Percentiles rank a stretch among this genome's conserved stretches.
phyloP scores from a whole-genome alignment of 1,140 invertebrate genomes.

The Palaemon carinicauda region DNA sequence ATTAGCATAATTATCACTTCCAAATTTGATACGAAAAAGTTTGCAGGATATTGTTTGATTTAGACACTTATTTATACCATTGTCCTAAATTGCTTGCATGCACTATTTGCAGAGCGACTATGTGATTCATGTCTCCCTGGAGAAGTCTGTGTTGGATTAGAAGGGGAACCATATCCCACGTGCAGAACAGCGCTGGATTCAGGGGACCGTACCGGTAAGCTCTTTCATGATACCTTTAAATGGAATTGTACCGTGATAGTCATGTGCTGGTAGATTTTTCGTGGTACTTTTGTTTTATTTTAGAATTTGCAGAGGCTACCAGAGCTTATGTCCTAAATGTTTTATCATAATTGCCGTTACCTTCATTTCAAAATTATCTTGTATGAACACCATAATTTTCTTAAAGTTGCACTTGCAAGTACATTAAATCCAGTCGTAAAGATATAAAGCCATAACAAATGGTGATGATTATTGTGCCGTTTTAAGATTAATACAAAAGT shows the following conservation, averaged over 20 bases:
- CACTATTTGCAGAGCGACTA: slow-evolving; percentile 41
- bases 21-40: too few species aligned
- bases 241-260: not conserved
- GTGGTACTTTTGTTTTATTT: not conserved
- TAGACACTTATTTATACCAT: not conserved
- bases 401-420: too few species aligned
- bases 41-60: not conserved
- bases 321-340: too few species aligned
- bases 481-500: too few species aligned
- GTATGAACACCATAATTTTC: too few species aligned
- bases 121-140: slow-evolving; percentile 60
- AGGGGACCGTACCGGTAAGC: slow-evolving; percentile 65
- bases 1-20: too few species aligned
- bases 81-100: not conserved
- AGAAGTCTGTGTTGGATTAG: slow-evolving; percentile 74
- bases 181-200: slow-evolving; percentile 71
- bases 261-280: not conserved
- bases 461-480: too few species aligned
- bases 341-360: too few species aligned
- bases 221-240: not conserved
- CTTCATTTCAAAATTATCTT: too few species aligned
- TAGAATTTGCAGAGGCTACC: too few species aligned
- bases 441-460: too few species aligned
- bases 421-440: too few species aligned
- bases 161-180: slow-evolving; percentile 70